Evolutionary conservation across 1,140 invertebrate species (phyloP).

Genomic region (Meloidogyne hapla): DNA sequence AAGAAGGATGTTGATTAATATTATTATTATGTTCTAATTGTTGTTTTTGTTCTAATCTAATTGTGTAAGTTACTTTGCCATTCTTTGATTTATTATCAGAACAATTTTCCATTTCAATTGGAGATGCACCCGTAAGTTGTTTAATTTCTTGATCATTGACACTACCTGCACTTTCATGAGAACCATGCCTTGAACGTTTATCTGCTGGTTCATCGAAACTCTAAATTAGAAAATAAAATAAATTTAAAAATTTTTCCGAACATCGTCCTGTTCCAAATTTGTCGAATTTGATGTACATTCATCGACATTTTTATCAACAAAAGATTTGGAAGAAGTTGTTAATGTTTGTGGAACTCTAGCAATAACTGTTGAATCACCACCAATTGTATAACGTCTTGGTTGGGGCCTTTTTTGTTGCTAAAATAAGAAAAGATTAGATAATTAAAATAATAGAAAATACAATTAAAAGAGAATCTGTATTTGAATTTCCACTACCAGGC

Average conservation of each 20-base stretch:
- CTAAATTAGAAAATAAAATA: not conserved
- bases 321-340: not conserved
- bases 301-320: not conserved
- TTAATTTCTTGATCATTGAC: slow-evolving; percentile 31
- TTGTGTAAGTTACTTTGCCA: slow-evolving; percentile 5
- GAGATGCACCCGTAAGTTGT: slow-evolving; percentile 10
- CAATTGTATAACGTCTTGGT: not conserved
- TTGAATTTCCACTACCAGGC: not conserved
- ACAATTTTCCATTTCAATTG: not conserved
- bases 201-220: slow-evolving; percentile 30
- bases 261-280: not conserved
- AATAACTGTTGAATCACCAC: not conserved
- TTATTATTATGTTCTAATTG: slow-evolving; percentile 8
- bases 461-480: not conserved
- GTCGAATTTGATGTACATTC: not conserved
- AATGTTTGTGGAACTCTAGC: not conserved
- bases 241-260: not conserved
- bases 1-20: not conserved
- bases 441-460: not conserved
- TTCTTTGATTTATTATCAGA: not conserved
- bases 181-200: slow-evolving; percentile 34
- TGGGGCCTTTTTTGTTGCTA: not conserved
- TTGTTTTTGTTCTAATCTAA: not conserved
- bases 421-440: not conserved
- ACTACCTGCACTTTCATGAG: slow-evolving; percentile 33